Evolutionary conservation across 2,888 invertebrate species (phyloP).

Genomic region (Galerucella calmariensis): DNA sequence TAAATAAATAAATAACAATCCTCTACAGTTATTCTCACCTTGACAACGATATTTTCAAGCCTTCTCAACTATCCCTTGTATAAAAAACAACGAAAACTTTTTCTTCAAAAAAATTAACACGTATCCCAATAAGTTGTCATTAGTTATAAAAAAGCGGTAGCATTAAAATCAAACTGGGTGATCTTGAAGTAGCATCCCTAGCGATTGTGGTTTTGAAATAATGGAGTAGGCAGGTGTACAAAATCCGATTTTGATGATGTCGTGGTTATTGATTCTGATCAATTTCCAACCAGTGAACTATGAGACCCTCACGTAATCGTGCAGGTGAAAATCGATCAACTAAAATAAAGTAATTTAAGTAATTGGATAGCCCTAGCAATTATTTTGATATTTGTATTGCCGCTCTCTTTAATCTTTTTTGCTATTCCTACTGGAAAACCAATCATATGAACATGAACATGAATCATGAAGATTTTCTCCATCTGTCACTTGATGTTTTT

Average conservation of each 20-base stretch:
- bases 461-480: no score
- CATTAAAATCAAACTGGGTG: constrained; percentile 16
- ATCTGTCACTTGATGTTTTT: no score
- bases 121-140: background rate
- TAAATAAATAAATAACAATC: no score
- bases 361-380: constrained; percentile 1
- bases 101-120: background rate
- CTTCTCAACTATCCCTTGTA: background rate
- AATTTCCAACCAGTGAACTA: constrained; percentile 57
- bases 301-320: constrained; percentile 57
- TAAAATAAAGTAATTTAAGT: constrained; percentile 29
- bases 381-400: constrained; percentile 10
- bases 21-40: no score
- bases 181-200: constrained; percentile 21
- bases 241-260: constrained; percentile 27
- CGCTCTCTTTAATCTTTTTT: background rate
- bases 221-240: constrained; percentile 31
- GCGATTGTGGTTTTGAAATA: constrained; percentile 28
- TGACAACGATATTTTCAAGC: background rate
- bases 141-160: constrained; percentile 3
- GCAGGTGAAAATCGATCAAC: constrained; percentile 53
- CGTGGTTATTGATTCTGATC: constrained; percentile 42
- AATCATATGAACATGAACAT: background rate
- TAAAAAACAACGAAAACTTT: background rate
- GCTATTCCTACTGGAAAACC: background rate